Conservation (phyloP, 2,888 invertebrate species). For the Palloptera scutellata region DNA sequence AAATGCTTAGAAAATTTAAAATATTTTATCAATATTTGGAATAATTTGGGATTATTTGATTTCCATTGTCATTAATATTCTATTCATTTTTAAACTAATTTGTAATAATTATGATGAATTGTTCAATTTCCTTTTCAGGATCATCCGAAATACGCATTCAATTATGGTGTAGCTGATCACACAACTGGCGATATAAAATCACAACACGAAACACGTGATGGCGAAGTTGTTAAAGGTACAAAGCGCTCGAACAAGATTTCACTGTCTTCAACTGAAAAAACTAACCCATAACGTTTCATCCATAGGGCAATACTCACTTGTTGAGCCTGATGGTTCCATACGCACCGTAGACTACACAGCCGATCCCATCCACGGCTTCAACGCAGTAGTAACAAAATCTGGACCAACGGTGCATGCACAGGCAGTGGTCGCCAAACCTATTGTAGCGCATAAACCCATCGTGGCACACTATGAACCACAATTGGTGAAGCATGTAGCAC, state of each 20-base stretch:
- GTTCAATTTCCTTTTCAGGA: slow-evolving; percentile 61
- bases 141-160: slow-evolving; percentile 70
- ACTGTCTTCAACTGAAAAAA: neutral
- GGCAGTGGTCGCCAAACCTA: slow-evolving; percentile 57
- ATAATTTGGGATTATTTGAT: no score
- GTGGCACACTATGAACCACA: slow-evolving; percentile 54
- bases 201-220: slow-evolving; percentile 72
- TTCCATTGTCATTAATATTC: no score
- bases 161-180: slow-evolving; percentile 72
- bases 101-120: no score
- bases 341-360: slow-evolving; percentile 64
- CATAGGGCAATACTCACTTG: slow-evolving; percentile 63
- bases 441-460: slow-evolving; percentile 57
- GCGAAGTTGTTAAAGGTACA: slow-evolving; percentile 72
- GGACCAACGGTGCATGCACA: slow-evolving; percentile 63
- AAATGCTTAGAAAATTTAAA: no score
- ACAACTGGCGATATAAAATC: slow-evolving; percentile 69
- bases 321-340: slow-evolving; percentile 64
- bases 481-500: slow-evolving; percentile 50
- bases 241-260: neutral
- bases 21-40: no score
- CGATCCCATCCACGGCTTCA: slow-evolving; percentile 62
- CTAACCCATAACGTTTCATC: neutral
- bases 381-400: slow-evolving; percentile 63
- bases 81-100: no score